phyloP scores from a whole-genome alignment of 2,113 vertebrate species.

The Neotragus pygmaeus region DNA sequence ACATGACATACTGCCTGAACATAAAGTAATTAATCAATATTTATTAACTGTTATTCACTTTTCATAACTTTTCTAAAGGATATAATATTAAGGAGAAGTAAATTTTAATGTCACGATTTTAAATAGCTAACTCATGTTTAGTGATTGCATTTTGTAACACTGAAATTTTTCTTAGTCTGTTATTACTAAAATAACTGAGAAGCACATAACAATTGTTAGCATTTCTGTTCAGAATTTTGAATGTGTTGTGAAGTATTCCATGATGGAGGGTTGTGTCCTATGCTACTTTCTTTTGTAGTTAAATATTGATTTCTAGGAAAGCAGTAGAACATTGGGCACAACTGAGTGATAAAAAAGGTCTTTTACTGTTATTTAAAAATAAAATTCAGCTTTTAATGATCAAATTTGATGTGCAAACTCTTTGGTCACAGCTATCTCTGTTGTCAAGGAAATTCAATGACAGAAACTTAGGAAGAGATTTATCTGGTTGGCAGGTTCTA shows the following conservation, averaged over 20 bases:
- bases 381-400: background rate
- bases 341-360: background rate
- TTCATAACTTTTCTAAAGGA: background rate
- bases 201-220: background rate
- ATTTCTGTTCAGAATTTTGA: conserved; percentile 1
- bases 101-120: background rate
- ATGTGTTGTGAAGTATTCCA: background rate
- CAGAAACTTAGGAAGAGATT: background rate
- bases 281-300: background rate
- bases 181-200: background rate
- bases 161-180: background rate
- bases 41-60: background rate
- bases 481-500: background rate
- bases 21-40: background rate
- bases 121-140: background rate
- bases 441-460: conserved; percentile 15
- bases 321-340: background rate
- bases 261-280: background rate
- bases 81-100: background rate
- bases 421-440: background rate
- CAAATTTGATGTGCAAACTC: background rate
- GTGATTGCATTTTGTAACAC: background rate
- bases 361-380: background rate
- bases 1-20: background rate
- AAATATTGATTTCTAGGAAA: conserved; percentile 23